Evolutionary conservation across 2,888 invertebrate genomes (phyloP).

Genomic region (Margaritifera margaritifera): DNA sequence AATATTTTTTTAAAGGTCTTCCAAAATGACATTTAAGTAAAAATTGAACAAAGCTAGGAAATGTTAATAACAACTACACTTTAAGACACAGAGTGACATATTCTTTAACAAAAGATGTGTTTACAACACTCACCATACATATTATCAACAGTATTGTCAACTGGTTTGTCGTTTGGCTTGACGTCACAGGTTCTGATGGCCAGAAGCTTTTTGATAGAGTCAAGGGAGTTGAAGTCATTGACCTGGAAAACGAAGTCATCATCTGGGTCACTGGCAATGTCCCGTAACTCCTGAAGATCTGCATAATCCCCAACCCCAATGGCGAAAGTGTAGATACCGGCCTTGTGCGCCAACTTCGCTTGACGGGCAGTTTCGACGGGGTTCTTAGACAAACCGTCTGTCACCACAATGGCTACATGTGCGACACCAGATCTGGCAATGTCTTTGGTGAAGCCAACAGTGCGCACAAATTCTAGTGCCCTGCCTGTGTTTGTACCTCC

Average conservation of each 20-base stretch:
- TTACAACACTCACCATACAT: too few species aligned
- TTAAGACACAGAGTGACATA: too few species aligned
- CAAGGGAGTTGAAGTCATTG: constrained; percentile 52
- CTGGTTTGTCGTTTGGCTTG: constrained; percentile 21
- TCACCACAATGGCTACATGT: constrained; percentile 59
- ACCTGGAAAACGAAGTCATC: constrained; percentile 54
- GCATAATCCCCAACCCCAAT: constrained; percentile 60
- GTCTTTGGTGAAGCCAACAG: constrained; percentile 36
- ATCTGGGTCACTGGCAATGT: constrained; percentile 54
- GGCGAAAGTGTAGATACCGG: constrained; percentile 58
- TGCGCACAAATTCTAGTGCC: constrained; percentile 41
- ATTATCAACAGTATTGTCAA: constrained; percentile 18
- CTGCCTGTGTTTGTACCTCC: constrained; percentile 52
- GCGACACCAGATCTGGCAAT: constrained; percentile 43
- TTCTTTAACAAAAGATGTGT: too few species aligned
- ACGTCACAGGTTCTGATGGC: constrained; percentile 57
- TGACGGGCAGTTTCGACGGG: constrained; percentile 45
- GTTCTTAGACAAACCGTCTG: constrained; percentile 60
- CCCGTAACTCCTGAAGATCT: constrained; percentile 49
- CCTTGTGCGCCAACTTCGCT: constrained; percentile 44
- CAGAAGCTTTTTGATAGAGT: constrained; percentile 53
- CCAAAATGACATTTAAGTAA: neutral
- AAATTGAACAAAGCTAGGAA: too few species aligned
- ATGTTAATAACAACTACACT: too few species aligned
- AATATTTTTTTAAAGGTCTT: neutral